phyloP scores from a whole-genome alignment of 2,113 vertebrate genomes.

The Pongo abelii region DNA sequence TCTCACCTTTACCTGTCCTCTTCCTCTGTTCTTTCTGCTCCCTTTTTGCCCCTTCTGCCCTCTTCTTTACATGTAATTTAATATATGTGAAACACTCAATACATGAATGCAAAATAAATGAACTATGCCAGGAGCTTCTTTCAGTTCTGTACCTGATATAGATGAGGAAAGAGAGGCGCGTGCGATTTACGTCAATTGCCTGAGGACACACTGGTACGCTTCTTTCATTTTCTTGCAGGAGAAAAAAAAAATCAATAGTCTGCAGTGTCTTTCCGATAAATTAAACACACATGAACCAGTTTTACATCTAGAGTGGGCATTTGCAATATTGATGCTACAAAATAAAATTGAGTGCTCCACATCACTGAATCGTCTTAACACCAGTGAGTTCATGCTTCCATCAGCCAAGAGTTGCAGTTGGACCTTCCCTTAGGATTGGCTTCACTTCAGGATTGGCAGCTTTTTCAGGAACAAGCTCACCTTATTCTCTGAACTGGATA shows the following conservation, averaged over 20 bases:
- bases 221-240: constrained; percentile 35
- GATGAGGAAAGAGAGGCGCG: background rate
- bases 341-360: background rate
- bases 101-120: background rate
- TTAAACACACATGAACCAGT: background rate
- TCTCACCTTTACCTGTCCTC: background rate
- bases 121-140: background rate
- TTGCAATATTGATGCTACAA: background rate
- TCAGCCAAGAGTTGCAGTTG: background rate
- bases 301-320: background rate
- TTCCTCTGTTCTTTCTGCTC: background rate
- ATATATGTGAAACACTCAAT: background rate
- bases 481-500: background rate
- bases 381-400: background rate
- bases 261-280: constrained; percentile 25
- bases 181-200: background rate
- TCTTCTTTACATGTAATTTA: background rate
- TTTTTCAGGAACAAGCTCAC: background rate
- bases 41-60: background rate
- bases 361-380: background rate
- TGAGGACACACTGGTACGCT: background rate
- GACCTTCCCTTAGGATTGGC: background rate
- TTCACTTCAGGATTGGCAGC: background rate
- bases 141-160: background rate
- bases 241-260: constrained; percentile 25